These are phyloP conservation scores for Heterochromis multidens DNA, from an alignment of 2,113 vertebrate species.

Conservation along the genomic window DNA sequence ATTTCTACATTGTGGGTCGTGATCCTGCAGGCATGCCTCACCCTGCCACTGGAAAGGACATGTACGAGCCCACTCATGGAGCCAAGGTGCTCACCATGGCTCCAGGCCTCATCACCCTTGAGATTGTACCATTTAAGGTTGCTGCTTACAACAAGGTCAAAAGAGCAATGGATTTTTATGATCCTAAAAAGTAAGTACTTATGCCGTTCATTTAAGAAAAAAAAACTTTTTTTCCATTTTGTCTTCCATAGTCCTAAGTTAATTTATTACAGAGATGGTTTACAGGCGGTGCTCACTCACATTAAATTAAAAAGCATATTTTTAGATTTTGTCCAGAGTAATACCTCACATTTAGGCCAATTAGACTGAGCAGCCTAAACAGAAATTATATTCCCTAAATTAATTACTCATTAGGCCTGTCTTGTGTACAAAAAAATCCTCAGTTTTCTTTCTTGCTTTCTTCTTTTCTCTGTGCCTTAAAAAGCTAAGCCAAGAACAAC, in stretches of 20 bases:
- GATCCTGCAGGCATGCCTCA: conserved; percentile 98
- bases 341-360: conserved; percentile 31
- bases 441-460: conserved; percentile 32
- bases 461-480: conserved; percentile 15
- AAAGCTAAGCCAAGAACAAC: conserved; percentile 60
- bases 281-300: neutral
- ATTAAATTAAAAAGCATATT: conserved; percentile 1
- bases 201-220: neutral
- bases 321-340: conserved; percentile 17
- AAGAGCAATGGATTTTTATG: conserved; percentile 94
- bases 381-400: conserved; percentile 31
- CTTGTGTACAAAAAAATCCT: neutral
- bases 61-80: conserved; percentile 94
- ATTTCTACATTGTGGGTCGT: conserved; percentile 97
- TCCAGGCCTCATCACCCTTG: conserved; percentile 91
- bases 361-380: conserved; percentile 40
- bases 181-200: conserved; percentile 86
- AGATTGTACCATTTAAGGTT: conserved; percentile 96
- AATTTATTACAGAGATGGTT: neutral
- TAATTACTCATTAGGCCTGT: conserved; percentile 37
- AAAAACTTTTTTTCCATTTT: neutral
- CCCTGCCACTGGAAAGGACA: conserved; percentile 90
- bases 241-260: neutral
- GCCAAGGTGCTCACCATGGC: conserved; percentile 99
- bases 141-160: conserved; percentile 96